Percentiles rank a stretch among this genome's conserved stretches.
phyloP scores from a whole-genome alignment of 2,888 invertebrate genomes.

The Cataglyphis livida region DNA sequence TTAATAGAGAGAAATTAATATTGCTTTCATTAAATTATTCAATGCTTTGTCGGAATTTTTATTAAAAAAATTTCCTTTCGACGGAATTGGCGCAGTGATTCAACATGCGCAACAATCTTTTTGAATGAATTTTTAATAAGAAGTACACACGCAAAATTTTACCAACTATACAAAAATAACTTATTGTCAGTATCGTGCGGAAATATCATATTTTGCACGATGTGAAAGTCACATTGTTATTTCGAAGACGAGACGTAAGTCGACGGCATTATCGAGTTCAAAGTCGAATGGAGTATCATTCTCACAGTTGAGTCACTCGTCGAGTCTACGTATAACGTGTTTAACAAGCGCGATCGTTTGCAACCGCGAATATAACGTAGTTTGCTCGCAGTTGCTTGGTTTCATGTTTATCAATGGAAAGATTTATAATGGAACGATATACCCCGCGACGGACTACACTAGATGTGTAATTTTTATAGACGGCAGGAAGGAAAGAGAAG shows the following conservation, averaged over 20 bases:
- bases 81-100: not conserved
- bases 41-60: not conserved
- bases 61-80: not conserved
- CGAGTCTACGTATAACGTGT: constrained; percentile 11
- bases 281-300: constrained; percentile 61
- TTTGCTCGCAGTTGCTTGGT: constrained; percentile 18
- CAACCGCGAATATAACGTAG: constrained; percentile 37
- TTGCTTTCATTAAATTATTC: constrained; percentile 10
- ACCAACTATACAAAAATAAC: not conserved
- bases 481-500: not conserved
- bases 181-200: not conserved
- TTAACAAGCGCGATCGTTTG: constrained; percentile 46
- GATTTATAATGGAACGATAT: not conserved
- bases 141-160: not conserved
- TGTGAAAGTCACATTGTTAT: not conserved
- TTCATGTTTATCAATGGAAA: constrained; percentile 38
- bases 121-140: not conserved
- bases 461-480: not conserved
- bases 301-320: constrained; percentile 58
- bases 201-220: constrained; percentile 12
- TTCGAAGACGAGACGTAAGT: constrained; percentile 38
- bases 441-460: not conserved
- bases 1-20: constrained; percentile 9
- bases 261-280: constrained; percentile 59
- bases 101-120: not conserved